A percentile compares a stretch with the other conserved stretches of the same genome.
phyloP scores from a whole-genome alignment of 2,797 vertebrate genomes.

The Philypnodon macrostomus region DNA sequence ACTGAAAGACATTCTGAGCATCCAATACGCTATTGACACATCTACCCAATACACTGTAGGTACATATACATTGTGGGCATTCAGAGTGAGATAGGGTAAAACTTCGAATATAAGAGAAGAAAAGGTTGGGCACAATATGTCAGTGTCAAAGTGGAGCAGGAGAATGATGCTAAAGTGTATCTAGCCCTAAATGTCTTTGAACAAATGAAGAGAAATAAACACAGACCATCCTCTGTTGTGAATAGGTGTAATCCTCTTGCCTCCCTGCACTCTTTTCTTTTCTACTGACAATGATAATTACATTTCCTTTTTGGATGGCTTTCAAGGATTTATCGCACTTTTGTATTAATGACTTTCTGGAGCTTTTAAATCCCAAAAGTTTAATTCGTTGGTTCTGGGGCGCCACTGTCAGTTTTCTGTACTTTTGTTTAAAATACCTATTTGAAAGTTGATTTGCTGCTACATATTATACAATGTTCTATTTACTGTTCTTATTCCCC shows the following conservation, averaged over 20 bases:
- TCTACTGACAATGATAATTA: slow-evolving; percentile 81
- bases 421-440: slow-evolving; percentile 74
- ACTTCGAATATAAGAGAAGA: slow-evolving; percentile 65
- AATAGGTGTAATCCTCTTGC: slow-evolving; percentile 80
- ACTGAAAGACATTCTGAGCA: too few relatives aligned
- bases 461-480: slow-evolving; percentile 1
- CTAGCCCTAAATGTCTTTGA: slow-evolving; percentile 76
- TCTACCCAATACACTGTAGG: slow-evolving; percentile 56
- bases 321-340: slow-evolving; percentile 81
- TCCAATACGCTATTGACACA: slow-evolving; percentile 43
- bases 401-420: slow-evolving; percentile 74
- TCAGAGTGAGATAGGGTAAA: slow-evolving; percentile 47
- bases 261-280: slow-evolving; percentile 77
- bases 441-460: slow-evolving; percentile 47
- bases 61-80: slow-evolving; percentile 46
- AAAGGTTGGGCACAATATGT: slow-evolving; percentile 58
- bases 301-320: slow-evolving; percentile 79
- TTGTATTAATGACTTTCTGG: slow-evolving; percentile 81
- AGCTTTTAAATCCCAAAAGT: slow-evolving; percentile 80
- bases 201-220: slow-evolving; percentile 80
- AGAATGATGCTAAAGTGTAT: slow-evolving; percentile 78
- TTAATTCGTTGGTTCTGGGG: slow-evolving; percentile 76
- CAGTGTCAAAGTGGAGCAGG: slow-evolving; percentile 50
- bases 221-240: slow-evolving; percentile 75
- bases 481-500: too few relatives aligned